A percentile compares a stretch with the other conserved stretches of the same genome.
Evolutionary conservation across 1,140 invertebrate species (phyloP).

Genomic region (Apis mellifera): DNA sequence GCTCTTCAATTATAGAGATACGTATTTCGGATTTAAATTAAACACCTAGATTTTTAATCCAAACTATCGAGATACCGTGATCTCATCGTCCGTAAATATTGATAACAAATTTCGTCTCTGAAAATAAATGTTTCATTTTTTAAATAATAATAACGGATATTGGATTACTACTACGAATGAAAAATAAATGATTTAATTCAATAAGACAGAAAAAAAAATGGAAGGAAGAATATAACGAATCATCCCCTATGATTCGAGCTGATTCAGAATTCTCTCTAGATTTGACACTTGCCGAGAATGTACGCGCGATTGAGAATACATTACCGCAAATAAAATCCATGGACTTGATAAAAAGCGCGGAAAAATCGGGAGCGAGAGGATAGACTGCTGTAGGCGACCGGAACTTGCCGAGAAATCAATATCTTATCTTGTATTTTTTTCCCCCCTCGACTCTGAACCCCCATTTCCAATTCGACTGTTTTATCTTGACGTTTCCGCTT

Average conservation of each 20-base stretch:
- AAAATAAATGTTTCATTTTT: too few relatives aligned
- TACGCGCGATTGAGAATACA: constrained; percentile 4
- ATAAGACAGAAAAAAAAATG: neutral
- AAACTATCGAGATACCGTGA: too few relatives aligned
- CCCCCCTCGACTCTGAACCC: neutral
- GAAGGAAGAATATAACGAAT: neutral
- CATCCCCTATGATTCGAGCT: neutral
- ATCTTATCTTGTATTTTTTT: constrained; percentile 31
- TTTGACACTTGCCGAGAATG: neutral
- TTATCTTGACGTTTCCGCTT: constrained; percentile 34
- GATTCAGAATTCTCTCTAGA: neutral
- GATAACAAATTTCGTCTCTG: too few relatives aligned
- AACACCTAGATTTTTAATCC: too few relatives aligned
- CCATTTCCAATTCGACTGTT: neutral
- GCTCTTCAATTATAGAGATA: too few relatives aligned
- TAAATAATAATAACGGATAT: too few relatives aligned
- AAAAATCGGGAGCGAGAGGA: neutral
- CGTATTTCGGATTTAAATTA: too few relatives aligned
- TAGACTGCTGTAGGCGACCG: neutral
- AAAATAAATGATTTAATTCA: too few relatives aligned
- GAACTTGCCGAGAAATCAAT: constrained; percentile 26
- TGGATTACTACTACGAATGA: too few relatives aligned
- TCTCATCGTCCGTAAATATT: too few relatives aligned
- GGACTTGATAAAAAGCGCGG: neutral
- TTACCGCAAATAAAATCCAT: constrained; percentile 29